A percentile compares a stretch with the other conserved stretches of the same genome.
Conservation (phyloP, 2,888 invertebrate species). For the Melanargia galathea region DNA sequence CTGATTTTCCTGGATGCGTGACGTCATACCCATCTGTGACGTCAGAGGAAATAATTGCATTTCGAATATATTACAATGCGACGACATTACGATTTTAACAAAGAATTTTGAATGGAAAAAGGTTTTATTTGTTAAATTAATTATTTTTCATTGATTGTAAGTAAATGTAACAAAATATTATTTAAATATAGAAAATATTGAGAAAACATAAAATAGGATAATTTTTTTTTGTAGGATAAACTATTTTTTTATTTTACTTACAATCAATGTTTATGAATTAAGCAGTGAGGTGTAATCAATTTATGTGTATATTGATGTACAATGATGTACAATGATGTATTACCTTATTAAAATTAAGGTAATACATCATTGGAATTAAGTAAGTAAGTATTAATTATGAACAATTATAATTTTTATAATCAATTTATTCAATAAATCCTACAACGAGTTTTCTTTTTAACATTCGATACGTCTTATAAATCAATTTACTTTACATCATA, state of each 20-base stretch:
- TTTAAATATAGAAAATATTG: not conserved
- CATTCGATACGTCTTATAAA: too few relatives aligned
- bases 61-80: constrained; percentile 22
- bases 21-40: constrained; percentile 69
- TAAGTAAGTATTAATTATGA: too few relatives aligned
- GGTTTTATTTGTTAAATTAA: not conserved
- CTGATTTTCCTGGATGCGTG: constrained; percentile 77
- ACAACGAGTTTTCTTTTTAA: too few relatives aligned
- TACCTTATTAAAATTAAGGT: too few relatives aligned
- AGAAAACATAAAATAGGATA: not conserved
- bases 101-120: constrained; percentile 2
- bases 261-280: not conserved
- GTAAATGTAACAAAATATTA: not conserved
- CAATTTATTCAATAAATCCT: not conserved
- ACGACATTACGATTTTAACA: constrained; percentile 17
- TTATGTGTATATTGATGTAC: too few relatives aligned
- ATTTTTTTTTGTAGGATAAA: too few relatives aligned
- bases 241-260: not conserved
- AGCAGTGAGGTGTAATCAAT: too few relatives aligned
- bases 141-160: not conserved
- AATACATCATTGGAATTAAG: too few relatives aligned
- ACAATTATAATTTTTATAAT: not conserved
- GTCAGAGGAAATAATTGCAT: constrained; percentile 51
- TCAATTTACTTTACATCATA: too few relatives aligned
- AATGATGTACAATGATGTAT: too few relatives aligned